phyloP scores from a whole-genome alignment of 2,797 vertebrate genomes.

The Lepilemur septentrionalis region DNA sequence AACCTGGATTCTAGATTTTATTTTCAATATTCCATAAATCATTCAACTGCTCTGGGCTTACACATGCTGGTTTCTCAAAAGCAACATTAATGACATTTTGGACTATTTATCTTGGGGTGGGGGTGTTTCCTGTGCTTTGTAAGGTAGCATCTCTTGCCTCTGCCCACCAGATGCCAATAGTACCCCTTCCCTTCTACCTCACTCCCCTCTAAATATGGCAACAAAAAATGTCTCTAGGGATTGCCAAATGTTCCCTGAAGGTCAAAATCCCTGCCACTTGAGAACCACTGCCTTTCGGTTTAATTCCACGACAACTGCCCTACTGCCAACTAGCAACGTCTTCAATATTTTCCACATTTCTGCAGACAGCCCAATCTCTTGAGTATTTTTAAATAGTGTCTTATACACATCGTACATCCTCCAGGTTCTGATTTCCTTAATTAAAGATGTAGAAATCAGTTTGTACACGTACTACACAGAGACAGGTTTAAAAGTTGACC shows the following conservation, averaged over 20 bases:
- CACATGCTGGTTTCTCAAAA: neutral
- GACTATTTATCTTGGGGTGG: neutral
- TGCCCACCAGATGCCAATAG: neutral
- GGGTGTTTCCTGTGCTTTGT: neutral
- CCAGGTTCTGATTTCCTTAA: slow-evolving; percentile 4
- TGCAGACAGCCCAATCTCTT: neutral
- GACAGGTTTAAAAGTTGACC: neutral
- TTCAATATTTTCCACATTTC: neutral
- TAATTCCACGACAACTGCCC: neutral
- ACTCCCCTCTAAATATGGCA: neutral
- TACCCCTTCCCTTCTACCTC: too few species aligned
- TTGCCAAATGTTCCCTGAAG: neutral
- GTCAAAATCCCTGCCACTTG: neutral
- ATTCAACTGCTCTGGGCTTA: neutral
- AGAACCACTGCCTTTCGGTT: neutral
- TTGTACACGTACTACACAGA: neutral
- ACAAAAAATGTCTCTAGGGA: neutral
- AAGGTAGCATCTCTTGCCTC: too few species aligned
- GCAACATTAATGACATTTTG: neutral
- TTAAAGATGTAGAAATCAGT: neutral
- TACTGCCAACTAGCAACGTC: neutral
- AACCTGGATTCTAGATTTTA: neutral
- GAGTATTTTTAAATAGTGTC: neutral
- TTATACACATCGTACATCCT: neutral
- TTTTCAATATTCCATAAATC: neutral